Evolutionary conservation across 2,113 vertebrate species (phyloP), one percentile per base, ranked within the genome.

Genomic region (Notothenia rossii): DNA sequence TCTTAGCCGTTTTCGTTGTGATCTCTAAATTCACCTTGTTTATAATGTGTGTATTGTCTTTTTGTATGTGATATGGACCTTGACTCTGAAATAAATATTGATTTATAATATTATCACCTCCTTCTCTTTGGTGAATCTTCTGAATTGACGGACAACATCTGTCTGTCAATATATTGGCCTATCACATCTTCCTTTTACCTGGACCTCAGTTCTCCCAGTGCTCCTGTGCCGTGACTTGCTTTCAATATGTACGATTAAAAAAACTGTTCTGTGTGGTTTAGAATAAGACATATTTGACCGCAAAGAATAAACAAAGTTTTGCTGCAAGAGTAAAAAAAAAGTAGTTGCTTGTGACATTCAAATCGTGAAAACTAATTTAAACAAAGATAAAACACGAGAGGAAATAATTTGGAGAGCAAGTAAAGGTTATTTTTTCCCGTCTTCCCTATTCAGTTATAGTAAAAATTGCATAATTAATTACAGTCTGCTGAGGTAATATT

Each of bases 81-180:
- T n/a, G n/a, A n/a, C n/a, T n/a, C n/a, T n/a, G n/a, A n/a, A n/a
- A n/a, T n/a, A n/a, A n/a, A n/a, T n/a, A n/a, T n/a, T n/a, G n/a
- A n/a, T n/a, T 29, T 29, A 29, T 29, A 29, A 3, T 29, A 29
- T 29, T 29, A 29, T 29, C 25, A 29, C 25, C 25, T 29, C 36
- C 17, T 17, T 81, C n/a, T 70, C 49, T 75, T 3, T 49, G 17
- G 61, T 64, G 56, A 76, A 36, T 72, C 17, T 12, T 77, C 54
- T 75, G 63, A 73, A 83, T 60, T 77, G 79, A 80, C 15, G 15
- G 73, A 79, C 73, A 72, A 48, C 65, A 72, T 72, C 53, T 56
- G 53, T n/a, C 18, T 83, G 68, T 82, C 76, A 68, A 48, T 60
- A 68, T 73, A 81, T 69, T 59, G 54, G 80, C 82, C 66, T 10